Base-by-base conservation (phyloP, 1,140 invertebrate genomes). In the Metaphire vulgaris region DNA sequence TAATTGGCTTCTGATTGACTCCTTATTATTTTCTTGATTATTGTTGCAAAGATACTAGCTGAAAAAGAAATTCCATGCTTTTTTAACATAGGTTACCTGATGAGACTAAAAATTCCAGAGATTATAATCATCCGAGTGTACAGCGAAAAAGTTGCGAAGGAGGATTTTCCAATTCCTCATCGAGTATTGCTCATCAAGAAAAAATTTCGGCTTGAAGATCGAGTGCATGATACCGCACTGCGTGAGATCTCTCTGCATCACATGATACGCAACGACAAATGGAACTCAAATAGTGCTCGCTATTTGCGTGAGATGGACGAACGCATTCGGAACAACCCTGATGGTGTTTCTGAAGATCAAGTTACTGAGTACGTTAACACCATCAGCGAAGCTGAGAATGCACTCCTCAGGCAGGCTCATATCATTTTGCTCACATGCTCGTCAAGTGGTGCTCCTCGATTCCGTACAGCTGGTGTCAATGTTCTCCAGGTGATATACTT, bases 51-150 rank as follows among this genome's bases (percentile, higher is more conserved):
- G n/a, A n/a, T n/a, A n/a, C n/a, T n/a, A n/a, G n/a, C n/a, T n/a
- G n/a, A n/a, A n/a, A n/a, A n/a, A n/a, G n/a, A n/a, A n/a, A n/a
- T n/a, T n/a, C n/a, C n/a, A n/a, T n/a, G n/a, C n/a, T n/a, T n/a
- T n/a, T n/a, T n/a, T n/a, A n/a, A n/a, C n/a, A n/a, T n/a, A 56
- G 41, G 41, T 56, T 21, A 56, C 41, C 21, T 56, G 41, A 56
- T 56, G 41, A 6, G 41, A 56, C 6, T 56, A 21, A 56, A 56
- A 56, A 56, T 56, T 73, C 72, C 72, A 26, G 34, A 34, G 6
- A 80, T 81, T 32, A 78, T 78, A 32, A 78, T 85, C 41, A 79
- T 84, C 15, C 70, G 83, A 77, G 81, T 85, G 6, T 84, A 84
- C 70, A 80, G 81, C 75, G 77, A 81, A 29, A 69, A 76, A 31